Evolutionary conservation across 2,888 invertebrate genomes (phyloP).

Genomic region (Polyploca ridens): DNA sequence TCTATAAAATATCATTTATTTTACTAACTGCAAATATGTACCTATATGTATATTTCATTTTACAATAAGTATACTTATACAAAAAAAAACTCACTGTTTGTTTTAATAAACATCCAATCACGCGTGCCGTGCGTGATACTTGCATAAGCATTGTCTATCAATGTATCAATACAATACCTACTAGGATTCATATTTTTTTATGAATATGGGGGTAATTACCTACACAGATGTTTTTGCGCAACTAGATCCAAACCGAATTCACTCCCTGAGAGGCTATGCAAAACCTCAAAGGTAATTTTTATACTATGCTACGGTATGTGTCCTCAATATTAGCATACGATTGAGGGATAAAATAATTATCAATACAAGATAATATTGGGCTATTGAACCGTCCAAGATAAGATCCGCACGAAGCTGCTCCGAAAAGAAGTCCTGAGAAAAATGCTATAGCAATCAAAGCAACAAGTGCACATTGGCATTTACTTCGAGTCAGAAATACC

Average conservation of each 20-base stretch:
- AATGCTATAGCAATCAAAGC: conserved; percentile 49
- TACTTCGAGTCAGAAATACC: conserved; percentile 53
- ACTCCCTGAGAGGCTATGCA: not conserved
- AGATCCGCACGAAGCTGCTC: conserved; percentile 70
- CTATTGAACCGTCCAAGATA: conserved; percentile 67
- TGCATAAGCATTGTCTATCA: too few species aligned
- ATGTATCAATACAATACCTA: too few species aligned
- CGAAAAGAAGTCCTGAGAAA: conserved; percentile 61
- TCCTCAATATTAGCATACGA: conserved; percentile 49
- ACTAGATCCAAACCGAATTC: not conserved
- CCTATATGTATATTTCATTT: too few species aligned
- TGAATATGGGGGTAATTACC: not conserved
- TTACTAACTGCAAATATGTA: too few species aligned
- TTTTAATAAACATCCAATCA: too few species aligned
- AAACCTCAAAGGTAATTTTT: conserved; percentile 10
- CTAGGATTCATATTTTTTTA: not conserved
- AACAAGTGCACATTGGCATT: conserved; percentile 46
- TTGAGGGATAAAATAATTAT: conserved; percentile 63
- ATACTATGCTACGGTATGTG: conserved; percentile 55
- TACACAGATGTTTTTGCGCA: not conserved
- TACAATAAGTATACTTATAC: too few species aligned
- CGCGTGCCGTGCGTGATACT: too few species aligned
- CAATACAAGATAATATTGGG: conserved; percentile 68
- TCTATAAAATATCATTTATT: too few species aligned
- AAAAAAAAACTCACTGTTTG: too few species aligned